Conservation (phyloP, 2,888 invertebrate species). For the Molorchus minor region DNA sequence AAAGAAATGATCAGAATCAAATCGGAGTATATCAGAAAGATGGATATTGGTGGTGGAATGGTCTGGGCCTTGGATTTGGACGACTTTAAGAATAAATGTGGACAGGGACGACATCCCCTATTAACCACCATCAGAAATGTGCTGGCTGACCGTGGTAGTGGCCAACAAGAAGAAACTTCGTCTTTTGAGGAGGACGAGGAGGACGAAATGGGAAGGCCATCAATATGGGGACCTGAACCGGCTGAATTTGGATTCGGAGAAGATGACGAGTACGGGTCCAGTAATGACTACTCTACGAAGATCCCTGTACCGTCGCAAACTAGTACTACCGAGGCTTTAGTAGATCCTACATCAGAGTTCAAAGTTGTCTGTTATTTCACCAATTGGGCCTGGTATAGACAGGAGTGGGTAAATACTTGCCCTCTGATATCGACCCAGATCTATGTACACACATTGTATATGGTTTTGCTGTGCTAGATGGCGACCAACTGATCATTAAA, state of each 20-base stretch:
- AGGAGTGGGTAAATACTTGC: slow-evolving; percentile 83
- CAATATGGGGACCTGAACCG: slow-evolving; percentile 34
- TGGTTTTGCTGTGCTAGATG: slow-evolving; percentile 88
- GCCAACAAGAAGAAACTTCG: slow-evolving; percentile 44
- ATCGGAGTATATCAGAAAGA: slow-evolving; percentile 78
- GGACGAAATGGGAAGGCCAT: neutral
- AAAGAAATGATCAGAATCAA: slow-evolving; percentile 80
- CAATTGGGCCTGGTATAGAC: slow-evolving; percentile 95
- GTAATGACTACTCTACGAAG: slow-evolving; percentile 36
- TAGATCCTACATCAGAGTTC: slow-evolving; percentile 61
- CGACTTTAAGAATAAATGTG: slow-evolving; percentile 83
- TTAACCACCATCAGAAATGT: slow-evolving; percentile 79
- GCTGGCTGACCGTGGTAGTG: slow-evolving; percentile 66
- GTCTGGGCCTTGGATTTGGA: slow-evolving; percentile 91
- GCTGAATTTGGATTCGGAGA: slow-evolving; percentile 32
- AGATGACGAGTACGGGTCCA: slow-evolving; percentile 27
- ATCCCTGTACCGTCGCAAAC: slow-evolving; percentile 31
- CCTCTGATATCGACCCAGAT: slow-evolving; percentile 83
- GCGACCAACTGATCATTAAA: slow-evolving; percentile 77
- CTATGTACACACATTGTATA: slow-evolving; percentile 93
- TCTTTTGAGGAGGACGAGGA: slow-evolving; percentile 36
- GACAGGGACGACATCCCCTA: slow-evolving; percentile 82
- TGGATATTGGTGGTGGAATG: slow-evolving; percentile 88
- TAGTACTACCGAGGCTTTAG: slow-evolving; percentile 37
- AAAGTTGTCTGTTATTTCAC: slow-evolving; percentile 93